phyloP scores from a whole-genome alignment of 2,797 vertebrate genomes.

The Myotis planiceps region DNA sequence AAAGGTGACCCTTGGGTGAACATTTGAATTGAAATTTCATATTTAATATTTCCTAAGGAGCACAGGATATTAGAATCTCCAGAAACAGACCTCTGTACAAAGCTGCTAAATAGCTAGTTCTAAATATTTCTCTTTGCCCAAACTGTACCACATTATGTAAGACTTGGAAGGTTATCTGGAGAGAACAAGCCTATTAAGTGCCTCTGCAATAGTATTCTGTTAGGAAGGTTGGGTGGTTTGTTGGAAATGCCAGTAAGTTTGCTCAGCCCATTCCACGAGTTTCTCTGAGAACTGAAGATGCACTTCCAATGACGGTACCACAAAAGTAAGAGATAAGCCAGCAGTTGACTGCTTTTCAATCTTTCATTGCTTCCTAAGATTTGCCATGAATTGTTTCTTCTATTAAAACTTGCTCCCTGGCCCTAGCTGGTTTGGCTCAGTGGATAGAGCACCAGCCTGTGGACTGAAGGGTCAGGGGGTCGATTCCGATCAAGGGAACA shows the following conservation, averaged over 20 bases:
- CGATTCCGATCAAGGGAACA: too few species aligned
- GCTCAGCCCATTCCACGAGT: background rate
- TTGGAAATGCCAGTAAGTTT: background rate
- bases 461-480: too few species aligned
- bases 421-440: too few species aligned
- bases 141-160: background rate
- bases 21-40: constrained; percentile 56
- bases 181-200: background rate
- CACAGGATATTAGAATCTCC: constrained; percentile 28
- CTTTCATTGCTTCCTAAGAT: background rate
- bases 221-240: background rate
- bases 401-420: background rate
- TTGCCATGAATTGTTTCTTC: background rate
- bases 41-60: constrained; percentile 39
- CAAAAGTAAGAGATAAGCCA: background rate
- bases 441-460: too few species aligned
- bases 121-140: constrained; percentile 36
- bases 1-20: constrained; percentile 2
- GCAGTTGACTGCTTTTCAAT: background rate
- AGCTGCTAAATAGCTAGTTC: background rate
- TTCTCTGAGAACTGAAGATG: background rate
- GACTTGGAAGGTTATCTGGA: background rate
- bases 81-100: background rate
- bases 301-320: background rate
- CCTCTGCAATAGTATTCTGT: background rate